These are phyloP conservation scores for Ectemnius cavifrons DNA, from an alignment of 2,888 invertebrate genomes.

Conservation along the genomic window DNA sequence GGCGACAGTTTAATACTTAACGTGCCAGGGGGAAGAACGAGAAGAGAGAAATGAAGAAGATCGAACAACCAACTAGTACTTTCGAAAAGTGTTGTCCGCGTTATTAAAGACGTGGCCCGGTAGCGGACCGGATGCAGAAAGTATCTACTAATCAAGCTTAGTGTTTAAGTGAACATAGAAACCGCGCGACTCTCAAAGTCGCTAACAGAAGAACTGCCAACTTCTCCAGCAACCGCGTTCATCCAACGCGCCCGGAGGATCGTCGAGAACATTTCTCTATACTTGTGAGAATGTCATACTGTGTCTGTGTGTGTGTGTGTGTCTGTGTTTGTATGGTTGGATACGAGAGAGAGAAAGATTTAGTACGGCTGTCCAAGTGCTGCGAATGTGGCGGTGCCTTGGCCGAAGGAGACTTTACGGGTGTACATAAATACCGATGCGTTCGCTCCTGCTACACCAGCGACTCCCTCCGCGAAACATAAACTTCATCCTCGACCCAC, in stretches of 20 bases:
- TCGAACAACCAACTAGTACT: too few species aligned
- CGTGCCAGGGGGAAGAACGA: slow-evolving; percentile 13
- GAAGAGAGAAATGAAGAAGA: slow-evolving; percentile 32
- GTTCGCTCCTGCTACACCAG: slow-evolving; percentile 27
- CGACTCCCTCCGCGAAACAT: slow-evolving; percentile 21
- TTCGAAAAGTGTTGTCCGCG: too few species aligned
- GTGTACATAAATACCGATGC: slow-evolving; percentile 48
- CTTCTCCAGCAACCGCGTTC: too few species aligned
- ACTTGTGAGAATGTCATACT: not conserved
- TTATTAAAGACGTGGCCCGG: too few species aligned
- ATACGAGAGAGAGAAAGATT: too few species aligned
- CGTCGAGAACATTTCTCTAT: not conserved
- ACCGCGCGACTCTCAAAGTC: not conserved
- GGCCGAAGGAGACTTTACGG: slow-evolving; percentile 33
- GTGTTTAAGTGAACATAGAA: slow-evolving; percentile 34
- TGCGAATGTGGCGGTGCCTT: slow-evolving; percentile 60
- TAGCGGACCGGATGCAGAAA: slow-evolving; percentile 23
- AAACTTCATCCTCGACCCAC: slow-evolving; percentile 15
- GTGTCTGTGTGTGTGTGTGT: not conserved
- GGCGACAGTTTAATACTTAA: slow-evolving; percentile 63
- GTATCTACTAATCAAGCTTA: slow-evolving; percentile 58
- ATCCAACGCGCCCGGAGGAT: not conserved
- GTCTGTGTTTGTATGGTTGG: slow-evolving; percentile 5
- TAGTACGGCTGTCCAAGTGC: not conserved
- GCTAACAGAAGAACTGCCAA: too few species aligned